Percentiles rank a stretch among this genome's conserved stretches.
These are phyloP conservation scores for Tapirus terrestris DNA, from an alignment of 2,113 vertebrate species.

Conservation along the genomic window DNA sequence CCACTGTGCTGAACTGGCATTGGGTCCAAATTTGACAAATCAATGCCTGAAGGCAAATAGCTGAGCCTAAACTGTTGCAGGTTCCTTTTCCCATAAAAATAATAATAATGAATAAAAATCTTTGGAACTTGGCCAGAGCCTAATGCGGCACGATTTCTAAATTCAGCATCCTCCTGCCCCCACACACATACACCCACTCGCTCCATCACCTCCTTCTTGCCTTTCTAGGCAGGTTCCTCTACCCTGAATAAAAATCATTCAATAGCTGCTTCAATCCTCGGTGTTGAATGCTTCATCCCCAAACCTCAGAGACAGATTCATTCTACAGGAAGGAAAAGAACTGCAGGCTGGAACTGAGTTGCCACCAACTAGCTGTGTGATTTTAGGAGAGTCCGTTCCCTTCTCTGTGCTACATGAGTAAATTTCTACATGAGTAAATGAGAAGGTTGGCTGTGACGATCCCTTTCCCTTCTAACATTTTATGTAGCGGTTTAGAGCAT, in stretches of 20 bases:
- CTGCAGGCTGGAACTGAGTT: background rate
- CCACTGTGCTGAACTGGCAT: slow-evolving; percentile 52
- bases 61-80: slow-evolving; percentile 78
- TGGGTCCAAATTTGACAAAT: slow-evolving; percentile 71
- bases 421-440: background rate
- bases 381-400: background rate
- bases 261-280: background rate
- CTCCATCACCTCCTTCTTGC: slow-evolving; percentile 48
- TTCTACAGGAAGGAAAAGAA: background rate
- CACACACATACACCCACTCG: background rate
- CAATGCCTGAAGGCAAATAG: slow-evolving; percentile 74
- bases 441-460: background rate
- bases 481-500: background rate
- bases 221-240: slow-evolving; percentile 68
- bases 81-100: slow-evolving; percentile 85
- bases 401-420: background rate
- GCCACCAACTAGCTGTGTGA: background rate
- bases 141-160: slow-evolving; percentile 75
- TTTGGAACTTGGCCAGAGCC: slow-evolving; percentile 79
- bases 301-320: background rate
- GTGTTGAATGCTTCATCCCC: background rate
- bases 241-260: slow-evolving; percentile 66
- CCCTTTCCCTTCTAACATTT: background rate
- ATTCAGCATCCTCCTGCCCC: slow-evolving; percentile 78
- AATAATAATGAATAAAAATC: slow-evolving; percentile 85